Conservation (phyloP, 2,797 vertebrate genomes). For the Acipenser oxyrinchus region DNA sequence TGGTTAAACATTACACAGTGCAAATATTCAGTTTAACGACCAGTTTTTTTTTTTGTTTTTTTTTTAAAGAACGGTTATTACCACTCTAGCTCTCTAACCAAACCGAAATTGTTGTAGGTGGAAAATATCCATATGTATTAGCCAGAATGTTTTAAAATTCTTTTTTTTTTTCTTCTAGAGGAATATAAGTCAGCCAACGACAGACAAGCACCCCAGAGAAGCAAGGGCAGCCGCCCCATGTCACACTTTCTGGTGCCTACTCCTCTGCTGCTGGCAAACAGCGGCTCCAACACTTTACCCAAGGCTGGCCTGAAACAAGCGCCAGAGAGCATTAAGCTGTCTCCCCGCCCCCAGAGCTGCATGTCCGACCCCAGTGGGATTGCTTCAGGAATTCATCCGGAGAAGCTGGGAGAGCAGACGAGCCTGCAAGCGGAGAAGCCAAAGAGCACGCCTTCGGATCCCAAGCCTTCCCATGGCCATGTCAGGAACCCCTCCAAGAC, state of each 20-base stretch:
- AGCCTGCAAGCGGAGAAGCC: conserved; percentile 16
- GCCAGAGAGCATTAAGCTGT: not conserved
- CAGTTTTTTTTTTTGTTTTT: not conserved
- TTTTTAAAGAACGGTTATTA: not conserved
- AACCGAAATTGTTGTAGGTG: no score
- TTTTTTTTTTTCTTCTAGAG: conserved; percentile 31
- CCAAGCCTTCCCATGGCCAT: conserved; percentile 17
- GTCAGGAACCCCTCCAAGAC: conserved; percentile 32
- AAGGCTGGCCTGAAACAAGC: conserved; percentile 14
- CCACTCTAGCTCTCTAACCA: not conserved
- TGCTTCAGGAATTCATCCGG: not conserved
- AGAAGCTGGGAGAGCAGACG: conserved; percentile 14
- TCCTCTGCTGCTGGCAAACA: conserved; percentile 45
- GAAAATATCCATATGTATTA: not conserved
- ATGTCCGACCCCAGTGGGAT: not conserved
- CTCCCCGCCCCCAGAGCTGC: not conserved
- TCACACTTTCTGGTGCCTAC: conserved; percentile 52
- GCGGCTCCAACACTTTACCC: conserved; percentile 10
- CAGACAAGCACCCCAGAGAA: conserved; percentile 20
- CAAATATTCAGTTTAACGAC: not conserved
- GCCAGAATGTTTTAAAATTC: not conserved
- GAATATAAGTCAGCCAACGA: conserved; percentile 21
- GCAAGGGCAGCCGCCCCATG: conserved; percentile 23
- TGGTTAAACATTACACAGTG: no score
- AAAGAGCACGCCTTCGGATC: conserved; percentile 6